Evolutionary conservation across 2,797 vertebrate genomes (phyloP).

Genomic region (Schizothorax lantsangensis): DNA sequence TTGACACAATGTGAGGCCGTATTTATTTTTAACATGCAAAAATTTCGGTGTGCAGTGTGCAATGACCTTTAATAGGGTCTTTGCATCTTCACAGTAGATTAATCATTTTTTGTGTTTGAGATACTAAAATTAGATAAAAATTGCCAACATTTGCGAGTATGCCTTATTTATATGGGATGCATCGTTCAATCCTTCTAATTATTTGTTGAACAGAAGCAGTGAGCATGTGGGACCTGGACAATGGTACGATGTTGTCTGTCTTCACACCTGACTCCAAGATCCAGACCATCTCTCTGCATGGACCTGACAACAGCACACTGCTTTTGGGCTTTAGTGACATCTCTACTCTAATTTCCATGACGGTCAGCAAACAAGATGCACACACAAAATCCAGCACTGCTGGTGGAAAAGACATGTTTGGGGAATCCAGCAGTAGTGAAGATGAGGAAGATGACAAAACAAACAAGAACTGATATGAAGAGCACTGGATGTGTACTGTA

Average conservation of each 20-base stretch:
- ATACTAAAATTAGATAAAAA: not conserved
- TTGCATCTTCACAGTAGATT: not conserved
- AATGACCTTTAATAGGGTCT: not conserved
- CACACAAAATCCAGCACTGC: constrained; percentile 20
- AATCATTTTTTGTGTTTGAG: not conserved
- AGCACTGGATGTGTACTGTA: constrained; percentile 1
- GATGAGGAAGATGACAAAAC: constrained; percentile 66
- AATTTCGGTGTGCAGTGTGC: no score
- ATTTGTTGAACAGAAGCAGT: constrained; percentile 60
- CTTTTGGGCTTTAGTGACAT: constrained; percentile 70
- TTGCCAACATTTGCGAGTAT: not conserved
- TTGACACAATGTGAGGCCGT: no score
- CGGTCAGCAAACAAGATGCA: constrained; percentile 54
- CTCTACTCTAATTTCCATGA: constrained; percentile 67
- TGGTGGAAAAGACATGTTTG: constrained; percentile 64
- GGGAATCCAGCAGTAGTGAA: constrained; percentile 74
- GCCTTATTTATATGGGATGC: not conserved
- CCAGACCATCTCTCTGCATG: constrained; percentile 62
- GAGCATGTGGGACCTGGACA: constrained; percentile 73
- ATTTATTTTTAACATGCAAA: no score
- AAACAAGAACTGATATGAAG: not conserved
- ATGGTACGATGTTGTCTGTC: constrained; percentile 61
- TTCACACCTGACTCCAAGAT: constrained; percentile 72
- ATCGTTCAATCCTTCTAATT: not conserved
- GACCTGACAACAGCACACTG: constrained; percentile 59